phyloP scores from a whole-genome alignment of 2,113 vertebrate genomes.

The Larimichthys polyactis region DNA sequence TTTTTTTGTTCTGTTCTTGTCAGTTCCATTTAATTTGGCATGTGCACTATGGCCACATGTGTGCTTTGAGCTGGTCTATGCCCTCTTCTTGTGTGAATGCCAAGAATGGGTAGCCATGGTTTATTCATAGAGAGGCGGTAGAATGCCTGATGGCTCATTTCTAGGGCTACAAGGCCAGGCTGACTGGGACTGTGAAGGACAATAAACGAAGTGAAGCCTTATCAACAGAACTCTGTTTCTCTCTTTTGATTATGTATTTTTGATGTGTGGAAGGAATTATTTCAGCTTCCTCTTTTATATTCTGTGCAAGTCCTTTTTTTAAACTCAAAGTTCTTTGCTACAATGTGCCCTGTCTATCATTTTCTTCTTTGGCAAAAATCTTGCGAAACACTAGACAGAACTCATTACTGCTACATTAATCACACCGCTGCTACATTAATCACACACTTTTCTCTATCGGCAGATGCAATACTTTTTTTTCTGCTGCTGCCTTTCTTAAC shows the following conservation, averaged over 20 bases:
- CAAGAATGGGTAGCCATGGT: conserved; percentile 51
- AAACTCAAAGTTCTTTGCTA: conserved; percentile 18
- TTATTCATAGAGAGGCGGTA: conserved; percentile 71
- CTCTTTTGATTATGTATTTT: conserved; percentile 34
- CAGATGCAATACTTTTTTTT: background rate
- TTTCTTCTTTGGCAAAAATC: conserved; percentile 45
- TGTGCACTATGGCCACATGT: conserved; percentile 21
- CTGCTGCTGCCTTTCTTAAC: conserved; percentile 22
- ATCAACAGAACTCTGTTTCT: conserved; percentile 37
- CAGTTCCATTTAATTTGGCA: conserved; percentile 8
- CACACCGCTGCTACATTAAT: conserved; percentile 31
- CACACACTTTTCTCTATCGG: conserved; percentile 31
- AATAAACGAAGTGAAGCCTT: conserved; percentile 31
- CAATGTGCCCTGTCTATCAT: conserved; percentile 17
- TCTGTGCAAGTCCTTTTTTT: conserved; percentile 6
- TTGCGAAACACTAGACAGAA: conserved; percentile 42
- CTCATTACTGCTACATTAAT: conserved; percentile 50
- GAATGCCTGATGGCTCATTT: conserved; percentile 62
- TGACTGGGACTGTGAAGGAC: conserved; percentile 35
- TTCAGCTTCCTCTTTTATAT: background rate
- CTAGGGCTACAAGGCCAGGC: conserved; percentile 35
- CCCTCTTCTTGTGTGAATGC: conserved; percentile 50
- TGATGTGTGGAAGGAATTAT: conserved; percentile 15
- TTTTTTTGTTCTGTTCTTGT: conserved; percentile 15
- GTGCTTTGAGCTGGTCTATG: conserved; percentile 24